Evolutionary conservation across 2,888 invertebrate genomes (phyloP), one percentile per base, ranked within the genome.

Genomic region (Sepioteuthis lessoniana): DNA sequence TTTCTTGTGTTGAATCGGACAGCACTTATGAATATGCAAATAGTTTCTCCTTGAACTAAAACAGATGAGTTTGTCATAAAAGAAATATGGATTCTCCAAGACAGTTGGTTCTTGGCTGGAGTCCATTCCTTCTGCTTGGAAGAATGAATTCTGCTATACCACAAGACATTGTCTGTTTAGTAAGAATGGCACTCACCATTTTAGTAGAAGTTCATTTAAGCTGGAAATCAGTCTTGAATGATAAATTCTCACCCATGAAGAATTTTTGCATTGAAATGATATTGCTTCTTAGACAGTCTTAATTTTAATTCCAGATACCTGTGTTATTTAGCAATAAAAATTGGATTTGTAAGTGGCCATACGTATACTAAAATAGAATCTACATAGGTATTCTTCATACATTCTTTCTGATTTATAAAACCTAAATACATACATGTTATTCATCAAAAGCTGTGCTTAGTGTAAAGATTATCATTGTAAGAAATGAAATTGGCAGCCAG

Each of bases 41-140:
- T 76, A 1, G 76, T 13, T 76, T 76, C 76, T n/a, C n/a, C n/a
- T 3, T n/a, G n/a, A 35, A 76, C 76, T 13, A 76, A 76, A 76
- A 76, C n/a, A n/a, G 76, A n/a, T 76, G 76, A n/a, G 76, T n/a
- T n/a, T 76, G n/a, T 76, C 76, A 76, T 55, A 55, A 55, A 55
- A 55, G 55, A 55, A 21, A 25, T 76, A 16, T n/a, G 76, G 76
- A 76, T 76, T 76, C 76, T 76, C n/a, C 19, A 19, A n/a, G n/a
- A n/a, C 76, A n/a, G n/a, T 76, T 13, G n/a, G n/a, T n/a, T 76
- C 76, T 16, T 76, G 76, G n/a, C n/a, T n/a, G 76, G 76, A 76
- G 76, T 76, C 76, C 76, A 76, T 76, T 76, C 76, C 16, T 76
- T 76, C n/a, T n/a, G 76, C n/a, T 76, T 76, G 76, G 13, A 76